Conservation (phyloP, 2,797 vertebrate species). For the Lacerta viridis region DNA sequence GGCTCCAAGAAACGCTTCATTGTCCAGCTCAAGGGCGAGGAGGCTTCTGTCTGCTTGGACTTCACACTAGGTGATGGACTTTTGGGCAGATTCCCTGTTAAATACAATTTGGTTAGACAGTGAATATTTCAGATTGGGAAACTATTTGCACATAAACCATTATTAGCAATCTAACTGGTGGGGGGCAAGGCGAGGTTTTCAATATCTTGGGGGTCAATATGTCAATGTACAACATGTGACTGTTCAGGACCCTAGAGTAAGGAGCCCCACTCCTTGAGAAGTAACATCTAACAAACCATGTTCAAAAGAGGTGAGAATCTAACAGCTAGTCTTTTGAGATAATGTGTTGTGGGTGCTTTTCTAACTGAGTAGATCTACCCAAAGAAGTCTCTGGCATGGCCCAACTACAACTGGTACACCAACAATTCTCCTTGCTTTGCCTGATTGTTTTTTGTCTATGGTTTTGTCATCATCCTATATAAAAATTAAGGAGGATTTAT, state of each 20-base stretch:
- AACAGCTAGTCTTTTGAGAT: not conserved
- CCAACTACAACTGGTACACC: not conserved
- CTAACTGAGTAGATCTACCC: not conserved
- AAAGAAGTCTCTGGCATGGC: not conserved
- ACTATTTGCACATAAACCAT: not conserved
- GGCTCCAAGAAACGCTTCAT: slow-evolving; percentile 89
- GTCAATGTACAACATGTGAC: not conserved
- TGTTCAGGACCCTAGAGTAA: not conserved
- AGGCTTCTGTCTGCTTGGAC: slow-evolving; percentile 81
- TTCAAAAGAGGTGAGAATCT: not conserved
- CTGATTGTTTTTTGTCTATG: not conserved
- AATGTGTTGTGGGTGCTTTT: not conserved
- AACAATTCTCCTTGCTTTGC: not conserved
- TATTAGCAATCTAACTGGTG: not conserved
- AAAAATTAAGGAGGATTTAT: too few relatives aligned
- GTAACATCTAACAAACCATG: not conserved
- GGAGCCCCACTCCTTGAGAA: too few relatives aligned
- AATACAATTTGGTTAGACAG: slow-evolving; percentile 38
- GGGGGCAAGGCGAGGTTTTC: not conserved
- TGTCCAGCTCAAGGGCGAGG: slow-evolving; percentile 87
- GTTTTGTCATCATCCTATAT: too few relatives aligned
- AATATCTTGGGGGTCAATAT: not conserved
- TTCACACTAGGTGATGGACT: slow-evolving; percentile 85
- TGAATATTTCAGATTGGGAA: slow-evolving; percentile 38
- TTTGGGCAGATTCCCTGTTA: slow-evolving; percentile 86